Conservation (phyloP, 2,888 invertebrate species). For the Leucophora obtusa region DNA sequence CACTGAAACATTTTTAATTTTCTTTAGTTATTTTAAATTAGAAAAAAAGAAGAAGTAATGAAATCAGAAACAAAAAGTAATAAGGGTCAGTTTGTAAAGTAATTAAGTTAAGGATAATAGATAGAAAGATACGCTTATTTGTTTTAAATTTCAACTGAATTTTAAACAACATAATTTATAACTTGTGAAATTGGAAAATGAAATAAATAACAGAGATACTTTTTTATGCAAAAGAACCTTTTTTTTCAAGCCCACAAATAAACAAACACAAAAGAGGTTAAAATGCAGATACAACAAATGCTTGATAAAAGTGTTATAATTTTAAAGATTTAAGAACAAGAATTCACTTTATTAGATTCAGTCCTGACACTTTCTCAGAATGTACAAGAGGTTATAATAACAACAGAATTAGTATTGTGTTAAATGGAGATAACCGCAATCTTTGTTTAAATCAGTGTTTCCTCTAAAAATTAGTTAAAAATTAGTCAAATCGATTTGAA, state of each 20-base stretch:
- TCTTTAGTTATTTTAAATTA: background rate
- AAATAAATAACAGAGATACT: background rate
- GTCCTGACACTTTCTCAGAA: no score
- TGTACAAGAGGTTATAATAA: no score
- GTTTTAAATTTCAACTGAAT: constrained; percentile 26
- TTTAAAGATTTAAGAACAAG: no score
- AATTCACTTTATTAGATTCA: no score
- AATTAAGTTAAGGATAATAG: constrained; percentile 44
- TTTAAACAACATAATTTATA: constrained; percentile 19
- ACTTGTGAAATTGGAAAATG: background rate
- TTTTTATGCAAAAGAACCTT: constrained; percentile 27
- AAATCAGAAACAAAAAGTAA: background rate
- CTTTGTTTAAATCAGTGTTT: no score
- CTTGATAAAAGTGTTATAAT: no score
- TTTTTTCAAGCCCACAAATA: constrained; percentile 6
- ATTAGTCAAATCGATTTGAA: no score
- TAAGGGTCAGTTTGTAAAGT: constrained; percentile 43
- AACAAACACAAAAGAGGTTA: background rate
- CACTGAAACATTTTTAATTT: constrained; percentile 22
- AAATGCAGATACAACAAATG: background rate
- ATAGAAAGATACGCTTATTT: constrained; percentile 20
- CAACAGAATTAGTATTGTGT: no score
- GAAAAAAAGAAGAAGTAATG: constrained; percentile 13
- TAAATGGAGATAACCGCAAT: no score
- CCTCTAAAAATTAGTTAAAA: no score